phyloP scores from a whole-genome alignment of 2,888 invertebrate species.

The Tinea pellionella region DNA sequence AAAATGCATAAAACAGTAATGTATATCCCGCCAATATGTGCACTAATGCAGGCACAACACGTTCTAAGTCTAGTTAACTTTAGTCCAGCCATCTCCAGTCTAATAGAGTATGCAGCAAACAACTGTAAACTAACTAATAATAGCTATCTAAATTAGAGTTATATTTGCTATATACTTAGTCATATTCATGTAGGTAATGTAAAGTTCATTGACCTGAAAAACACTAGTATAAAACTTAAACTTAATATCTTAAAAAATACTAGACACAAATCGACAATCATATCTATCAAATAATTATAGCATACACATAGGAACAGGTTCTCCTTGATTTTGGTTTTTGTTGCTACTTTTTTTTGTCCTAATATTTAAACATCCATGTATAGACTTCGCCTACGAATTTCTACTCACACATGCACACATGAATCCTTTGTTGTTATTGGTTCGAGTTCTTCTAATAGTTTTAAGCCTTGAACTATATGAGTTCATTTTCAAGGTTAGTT shows the following conservation, averaged over 20 bases:
- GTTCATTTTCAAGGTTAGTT: conserved; percentile 61
- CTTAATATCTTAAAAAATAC: not conserved
- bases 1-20: too few species aligned
- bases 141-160: not conserved
- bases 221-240: not conserved
- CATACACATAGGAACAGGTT: not conserved
- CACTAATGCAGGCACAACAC: too few species aligned
- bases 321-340: conserved; percentile 5
- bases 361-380: not conserved
- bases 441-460: conserved; percentile 47
- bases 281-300: conserved; percentile 2
- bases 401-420: conserved; percentile 25
- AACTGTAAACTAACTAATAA: not conserved
- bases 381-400: not conserved
- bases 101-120: too few species aligned
- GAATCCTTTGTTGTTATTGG: conserved; percentile 38
- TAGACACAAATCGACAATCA: not conserved
- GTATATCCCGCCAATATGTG: too few species aligned
- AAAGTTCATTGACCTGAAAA: not conserved
- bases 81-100: too few species aligned
- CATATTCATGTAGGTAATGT: not conserved
- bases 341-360: conserved; percentile 4
- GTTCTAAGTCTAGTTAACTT: too few species aligned
- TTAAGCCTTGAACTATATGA: conserved; percentile 61
- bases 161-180: not conserved